Evolutionary conservation across 2,113 vertebrate species (phyloP), one percentile per base, ranked within the genome.

Genomic region (Pimephales promelas): DNA sequence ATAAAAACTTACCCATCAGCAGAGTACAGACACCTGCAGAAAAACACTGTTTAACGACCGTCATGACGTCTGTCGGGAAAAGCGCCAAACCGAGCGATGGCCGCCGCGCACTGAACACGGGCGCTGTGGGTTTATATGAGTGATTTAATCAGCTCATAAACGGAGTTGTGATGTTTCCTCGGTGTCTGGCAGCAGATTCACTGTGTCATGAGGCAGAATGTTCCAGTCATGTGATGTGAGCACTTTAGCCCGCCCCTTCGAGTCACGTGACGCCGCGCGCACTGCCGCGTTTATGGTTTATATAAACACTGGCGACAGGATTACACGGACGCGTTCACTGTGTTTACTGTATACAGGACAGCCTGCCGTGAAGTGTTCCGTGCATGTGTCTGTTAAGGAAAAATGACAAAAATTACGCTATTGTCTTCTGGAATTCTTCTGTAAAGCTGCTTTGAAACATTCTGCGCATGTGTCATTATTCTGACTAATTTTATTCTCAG

Each of bases 171-270:
- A 1, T 20, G 40, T 31, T 45, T 1, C 16, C 18, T 22, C 40
- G 0, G 74, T 1, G 26, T 43, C n/a, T 83, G 59, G 31, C 14
- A 43, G 66, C 28, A 40, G n/a, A 73, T 2, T 71, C 66, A 5
- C 18, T 1, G 43, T 73, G 77, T 43, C 76, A 83, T 47, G 81
- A 89, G 70, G 24, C 49, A 59, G 68, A 87, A 89, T 83, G 64
- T 84, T 89, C 78, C 66, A 83, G 77, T 95, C 93, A 93, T 89
- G 93, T 94, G 93, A 94, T 64, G 89, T 83, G 56, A 66, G 54
- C 52, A 84, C 88, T 43, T 83, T 61, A 71, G 84, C 79, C 86
- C 75, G 28, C 72, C 34, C 66, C n/a, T 86, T 5, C 18, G 13
- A 2, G 85, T 95, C 93, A 95, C 94, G 93, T 94, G 93, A 49